Evolutionary conservation across 2,797 vertebrate species (phyloP).

Genomic region (Acipenser ruthenus): DNA sequence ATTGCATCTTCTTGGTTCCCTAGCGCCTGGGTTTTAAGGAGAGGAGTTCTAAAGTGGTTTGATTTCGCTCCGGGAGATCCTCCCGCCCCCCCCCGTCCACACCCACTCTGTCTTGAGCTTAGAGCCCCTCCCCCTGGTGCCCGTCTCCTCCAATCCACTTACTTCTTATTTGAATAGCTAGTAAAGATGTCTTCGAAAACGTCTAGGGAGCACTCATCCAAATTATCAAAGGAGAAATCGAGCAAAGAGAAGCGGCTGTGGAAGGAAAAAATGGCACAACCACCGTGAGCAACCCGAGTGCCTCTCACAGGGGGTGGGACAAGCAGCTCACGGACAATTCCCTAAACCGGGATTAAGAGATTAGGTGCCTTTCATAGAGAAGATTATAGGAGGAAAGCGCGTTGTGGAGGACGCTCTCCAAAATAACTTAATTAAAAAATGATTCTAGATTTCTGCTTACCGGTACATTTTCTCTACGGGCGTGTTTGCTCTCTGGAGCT

Average conservation of each 20-base stretch:
- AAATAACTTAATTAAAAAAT: too few species aligned
- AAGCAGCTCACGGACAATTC: not conserved
- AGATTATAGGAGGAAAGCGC: too few species aligned
- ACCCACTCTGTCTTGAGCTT: not conserved
- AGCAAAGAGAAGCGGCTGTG: constrained; percentile 62
- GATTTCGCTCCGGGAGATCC: too few species aligned
- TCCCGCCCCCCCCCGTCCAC: too few species aligned
- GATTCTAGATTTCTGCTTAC: constrained; percentile 46
- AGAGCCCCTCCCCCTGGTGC: constrained; percentile 7
- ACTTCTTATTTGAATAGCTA: constrained; percentile 84
- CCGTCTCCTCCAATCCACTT: constrained; percentile 56
- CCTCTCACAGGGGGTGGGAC: not conserved
- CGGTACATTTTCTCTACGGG: constrained; percentile 58
- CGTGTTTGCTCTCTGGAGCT: constrained; percentile 41
- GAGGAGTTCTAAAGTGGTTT: too few species aligned
- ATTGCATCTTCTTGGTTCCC: too few species aligned
- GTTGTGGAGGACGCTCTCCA: too few species aligned
- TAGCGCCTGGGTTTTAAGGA: too few species aligned
- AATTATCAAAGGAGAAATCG: constrained; percentile 89
- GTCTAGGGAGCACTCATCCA: constrained; percentile 78
- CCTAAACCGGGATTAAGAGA: not conserved
- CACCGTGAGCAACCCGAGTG: not conserved
- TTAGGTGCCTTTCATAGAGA: too few species aligned
- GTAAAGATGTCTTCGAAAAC: constrained; percentile 85
- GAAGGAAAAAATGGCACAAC: constrained; percentile 42